Conservation (phyloP, 2,888 invertebrate genomes). For the Salticus scenicus region DNA sequence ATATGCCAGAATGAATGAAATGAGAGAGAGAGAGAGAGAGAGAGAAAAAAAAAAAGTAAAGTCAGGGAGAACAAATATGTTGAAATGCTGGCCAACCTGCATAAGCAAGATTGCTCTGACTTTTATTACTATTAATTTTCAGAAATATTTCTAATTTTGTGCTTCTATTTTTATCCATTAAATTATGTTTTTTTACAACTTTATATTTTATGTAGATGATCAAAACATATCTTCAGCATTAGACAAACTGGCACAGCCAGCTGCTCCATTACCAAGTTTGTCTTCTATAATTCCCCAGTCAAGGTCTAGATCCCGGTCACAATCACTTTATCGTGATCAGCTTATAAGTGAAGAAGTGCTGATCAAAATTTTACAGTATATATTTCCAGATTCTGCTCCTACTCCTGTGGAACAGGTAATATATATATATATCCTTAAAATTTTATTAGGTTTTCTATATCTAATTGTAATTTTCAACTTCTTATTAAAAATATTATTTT, state of each 20-base stretch:
- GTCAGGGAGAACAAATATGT: too few relatives aligned
- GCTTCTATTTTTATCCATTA: too few relatives aligned
- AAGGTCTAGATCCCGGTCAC: not conserved
- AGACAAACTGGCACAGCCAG: conserved; percentile 84
- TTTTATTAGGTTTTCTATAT: not conserved
- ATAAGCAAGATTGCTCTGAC: too few relatives aligned
- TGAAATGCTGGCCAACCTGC: too few relatives aligned
- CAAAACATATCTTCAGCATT: conserved; percentile 76
- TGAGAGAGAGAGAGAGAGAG: too few relatives aligned
- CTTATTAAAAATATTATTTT: too few relatives aligned
- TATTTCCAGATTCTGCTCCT: conserved; percentile 77
- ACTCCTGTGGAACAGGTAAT: conserved; percentile 82
- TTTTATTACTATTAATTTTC: too few relatives aligned
- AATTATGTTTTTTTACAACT: too few relatives aligned
- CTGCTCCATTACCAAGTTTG: conserved; percentile 65
- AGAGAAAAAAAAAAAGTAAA: too few relatives aligned
- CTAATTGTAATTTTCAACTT: not conserved
- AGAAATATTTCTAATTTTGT: too few relatives aligned
- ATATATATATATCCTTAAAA: not conserved
- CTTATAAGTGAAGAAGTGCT: conserved; percentile 55
- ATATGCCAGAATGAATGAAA: too few relatives aligned
- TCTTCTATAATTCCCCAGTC: conserved; percentile 25
- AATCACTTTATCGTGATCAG: not conserved
- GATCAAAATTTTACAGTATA: conserved; percentile 64
- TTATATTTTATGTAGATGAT: conserved; percentile 69